These are phyloP conservation scores for Peucedramus taeniatus DNA, from an alignment of 2,113 vertebrate genomes.

Conservation along the genomic window DNA sequence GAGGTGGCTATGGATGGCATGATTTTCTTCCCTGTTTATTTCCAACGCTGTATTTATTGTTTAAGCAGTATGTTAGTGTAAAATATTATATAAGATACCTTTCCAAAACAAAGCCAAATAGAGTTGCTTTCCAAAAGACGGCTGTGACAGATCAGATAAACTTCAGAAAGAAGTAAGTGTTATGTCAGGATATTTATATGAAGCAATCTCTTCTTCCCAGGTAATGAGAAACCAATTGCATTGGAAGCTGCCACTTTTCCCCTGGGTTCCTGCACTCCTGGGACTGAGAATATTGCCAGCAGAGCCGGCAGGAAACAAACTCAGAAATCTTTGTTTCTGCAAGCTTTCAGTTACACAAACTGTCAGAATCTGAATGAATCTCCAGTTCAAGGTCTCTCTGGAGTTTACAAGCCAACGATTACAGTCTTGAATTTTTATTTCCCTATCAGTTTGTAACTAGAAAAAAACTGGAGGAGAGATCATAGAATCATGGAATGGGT, in stretches of 20 bases:
- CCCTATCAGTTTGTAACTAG: neutral
- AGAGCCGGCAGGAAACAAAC: neutral
- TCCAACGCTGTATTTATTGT: conserved; percentile 33
- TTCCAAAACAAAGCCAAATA: neutral
- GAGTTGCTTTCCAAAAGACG: neutral
- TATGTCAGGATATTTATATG: neutral
- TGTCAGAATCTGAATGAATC: neutral
- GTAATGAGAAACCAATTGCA: conserved; percentile 5
- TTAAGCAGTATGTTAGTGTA: neutral
- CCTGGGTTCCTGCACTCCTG: neutral
- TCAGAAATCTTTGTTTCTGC: neutral
- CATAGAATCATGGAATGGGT: neutral
- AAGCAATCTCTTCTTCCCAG: neutral
- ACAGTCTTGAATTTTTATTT: neutral
- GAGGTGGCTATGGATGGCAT: neutral
- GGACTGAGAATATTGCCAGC: neutral
- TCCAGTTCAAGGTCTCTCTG: neutral
- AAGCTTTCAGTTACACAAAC: neutral
- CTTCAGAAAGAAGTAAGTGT: neutral
- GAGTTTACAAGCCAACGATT: neutral
- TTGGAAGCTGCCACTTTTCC: neutral
- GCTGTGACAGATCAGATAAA: neutral
- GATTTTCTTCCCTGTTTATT: neutral
- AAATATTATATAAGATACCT: neutral
- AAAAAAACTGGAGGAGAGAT: neutral